Evolutionary conservation across 1,140 invertebrate species (phyloP), one percentile per base, ranked within the genome.

Genomic region (Ips typographus): DNA sequence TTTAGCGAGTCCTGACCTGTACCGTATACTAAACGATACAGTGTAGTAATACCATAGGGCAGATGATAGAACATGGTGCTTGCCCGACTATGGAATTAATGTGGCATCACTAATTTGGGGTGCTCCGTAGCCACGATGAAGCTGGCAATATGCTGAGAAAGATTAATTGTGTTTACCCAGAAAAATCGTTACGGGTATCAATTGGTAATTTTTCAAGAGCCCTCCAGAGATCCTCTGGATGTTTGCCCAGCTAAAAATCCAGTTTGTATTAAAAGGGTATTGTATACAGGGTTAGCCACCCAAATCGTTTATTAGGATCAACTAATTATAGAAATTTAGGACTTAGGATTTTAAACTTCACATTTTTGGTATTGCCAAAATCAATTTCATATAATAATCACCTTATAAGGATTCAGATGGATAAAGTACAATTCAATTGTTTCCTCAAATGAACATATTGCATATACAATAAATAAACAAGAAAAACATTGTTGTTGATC

Each of bases 81-180:
- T 77, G 77, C 74, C 72, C 77, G 74, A 75, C 75, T 76, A 77
- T 77, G 71, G 77, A 73, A 69, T 78, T 77, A 79, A 79, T 79
- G 77, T 79, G 74, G 72, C 77, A 77, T 78, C 73, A 79, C 77
- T 79, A 79, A 79, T 79, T 75, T 76, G 77, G 77, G 77, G 76
- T 76, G 72, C 70, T 60, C 70, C 42, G 49, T 40, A 55, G 61
- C 60, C 67, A 49, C 71, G 73, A 76, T 72, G 75, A 73, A 73
- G 74, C 69, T 77, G 68, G 68, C 72, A 76, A 75, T 75, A 75
- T 76, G 74, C 47, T 59, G 39, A 62, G 72, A 53, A 75, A 78
- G 77, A 78, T 78, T 78, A 75, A 78, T 78, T 76, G 74, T 77
- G 72, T 77, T 76, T 78, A 72, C 72, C 70, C 68, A 68, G 60